Conservation (phyloP, 2,797 vertebrate genomes). For the Atherinosoma microstoma region DNA sequence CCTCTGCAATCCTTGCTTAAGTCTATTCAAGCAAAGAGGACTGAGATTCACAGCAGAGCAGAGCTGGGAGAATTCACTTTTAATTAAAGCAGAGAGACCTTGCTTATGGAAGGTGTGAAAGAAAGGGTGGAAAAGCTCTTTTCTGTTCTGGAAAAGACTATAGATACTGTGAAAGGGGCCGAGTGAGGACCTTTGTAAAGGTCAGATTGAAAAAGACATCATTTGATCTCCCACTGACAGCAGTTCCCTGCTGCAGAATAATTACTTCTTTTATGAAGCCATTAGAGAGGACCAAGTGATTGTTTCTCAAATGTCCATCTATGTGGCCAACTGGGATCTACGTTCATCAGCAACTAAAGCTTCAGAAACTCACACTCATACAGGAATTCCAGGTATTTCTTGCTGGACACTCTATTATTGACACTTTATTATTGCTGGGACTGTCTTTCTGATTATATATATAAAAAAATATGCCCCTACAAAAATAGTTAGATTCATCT, state of each 20-base stretch:
- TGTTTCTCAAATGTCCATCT: conserved; percentile 68
- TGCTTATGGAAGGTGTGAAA: conserved; percentile 63
- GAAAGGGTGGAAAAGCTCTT: conserved; percentile 36
- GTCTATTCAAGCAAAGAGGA: conserved; percentile 60
- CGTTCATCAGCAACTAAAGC: conserved; percentile 19
- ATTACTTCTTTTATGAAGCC: conserved; percentile 77
- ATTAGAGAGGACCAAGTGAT: conserved; percentile 70
- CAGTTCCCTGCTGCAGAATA: conserved; percentile 68
- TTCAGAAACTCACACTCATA: conserved; percentile 24
- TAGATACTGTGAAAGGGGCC: conserved; percentile 58
- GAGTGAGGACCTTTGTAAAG: conserved; percentile 77
- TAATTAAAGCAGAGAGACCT: conserved; percentile 71
- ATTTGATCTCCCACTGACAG: conserved; percentile 79
- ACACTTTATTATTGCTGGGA: conserved; percentile 32
- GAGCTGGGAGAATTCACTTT: conserved; percentile 66
- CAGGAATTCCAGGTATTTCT: conserved; percentile 33
- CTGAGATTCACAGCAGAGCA: conserved; percentile 56
- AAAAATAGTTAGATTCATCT: conserved; percentile 5
- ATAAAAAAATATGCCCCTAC: neutral
- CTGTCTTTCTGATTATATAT: conserved; percentile 9
- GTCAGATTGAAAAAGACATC: conserved; percentile 71
- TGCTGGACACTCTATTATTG: conserved; percentile 19
- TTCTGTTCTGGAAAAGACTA: conserved; percentile 44
- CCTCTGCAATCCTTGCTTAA: conserved; percentile 54
- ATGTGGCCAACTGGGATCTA: conserved; percentile 47